Base-by-base conservation (phyloP, 2,113 vertebrate genomes). In the Siniperca chuatsi region DNA sequence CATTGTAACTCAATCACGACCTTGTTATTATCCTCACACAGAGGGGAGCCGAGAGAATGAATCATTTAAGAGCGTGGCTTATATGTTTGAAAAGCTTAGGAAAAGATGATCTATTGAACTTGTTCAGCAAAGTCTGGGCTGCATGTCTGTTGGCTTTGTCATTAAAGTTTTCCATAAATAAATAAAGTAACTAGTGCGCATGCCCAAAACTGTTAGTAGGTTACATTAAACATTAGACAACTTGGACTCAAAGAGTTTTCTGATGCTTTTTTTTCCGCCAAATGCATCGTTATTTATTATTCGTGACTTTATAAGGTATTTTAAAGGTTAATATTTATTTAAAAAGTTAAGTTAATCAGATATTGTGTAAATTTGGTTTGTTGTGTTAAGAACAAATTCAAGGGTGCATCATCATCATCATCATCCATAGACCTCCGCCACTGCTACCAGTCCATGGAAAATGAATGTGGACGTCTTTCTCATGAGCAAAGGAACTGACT, bases 1-100 rank as follows among this genome's bases (percentile, higher is more conserved):
- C 62, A 85, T 93, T 93, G 94, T 93, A 93, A 93, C 90, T 93
- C 91, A 92, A 93, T 93, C 93, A 94, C 88, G 75, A 87, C 89
- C 73, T 81, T 82, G 80, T 91, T 92, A 85, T 92, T 89, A 75
- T 89, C 75, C 79, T 37, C 48, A 66, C 84, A 69, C 84, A 79
- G 87, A 82, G 72, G 83, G 78, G 72, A 75, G 57, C 54, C 58
- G 2, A 1, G 3, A 15, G 69, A 60, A 93, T 93, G 68, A 92
- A 94, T 94, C 89, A 92, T 94, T 92, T 48, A 93, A 40, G 67
- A 92, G 86, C 81, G 60, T 84, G 73, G 66, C 57, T 16, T 78
- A 20, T 37, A 37, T 35, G 76, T 81, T 72, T 68, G 37, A 77
- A 54, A 79, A 54, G 76, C 33, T 9, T 44, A 35, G 13, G 2